Base-by-base conservation (phyloP, 37 sponge, comb jelly and placozoan genomes). In the Chondrilla cf. caribensis region DNA sequence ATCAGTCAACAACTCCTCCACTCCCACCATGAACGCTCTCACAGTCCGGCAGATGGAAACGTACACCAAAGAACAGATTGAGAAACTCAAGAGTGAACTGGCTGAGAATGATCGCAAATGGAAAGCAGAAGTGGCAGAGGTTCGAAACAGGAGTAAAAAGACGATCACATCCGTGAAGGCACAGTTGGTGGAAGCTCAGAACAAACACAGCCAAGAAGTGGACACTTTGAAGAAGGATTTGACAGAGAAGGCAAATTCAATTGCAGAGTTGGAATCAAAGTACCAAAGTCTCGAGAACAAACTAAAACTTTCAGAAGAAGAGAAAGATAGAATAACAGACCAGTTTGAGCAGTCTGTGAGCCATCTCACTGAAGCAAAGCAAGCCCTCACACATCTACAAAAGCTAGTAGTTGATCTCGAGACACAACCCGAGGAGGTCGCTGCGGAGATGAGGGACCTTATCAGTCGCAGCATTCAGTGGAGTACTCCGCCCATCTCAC, bases 121-220 rank as follows among this genome's bases (percentile, higher is more conserved):
- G 24, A 40, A 82, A 65, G 68, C 84, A 15, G 82, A 91, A 35
- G 0, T 87, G 24, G 38, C 80, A 9, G 82, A 82, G 14, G 32
- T 77, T 1, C 84, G 81, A 28, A 36, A 42, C 38, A 87, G 87
- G 40, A 86, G 78, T 37, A 75, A 81, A 24, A 84, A 76, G 68
- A 51, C 65, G 0, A 40, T 81, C 32, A 55, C 82, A 22, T 38
- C 85, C 2, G 39, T 84, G 33, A 73, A 81, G 35, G 71, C 79
- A 25, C 84, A 91, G 78, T 22, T 87, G 2, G 32, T 55, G 5
- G 84, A 84, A 29, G 39, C 59, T 26, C 47, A 81, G 38, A 87
- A 72, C 71, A 81, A 47, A 59, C 83, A 71, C 31, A 54, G 21
- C 1, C 55, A 24, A 4, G 81, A 60, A 29, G 28, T 78, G 43